Base-by-base conservation (phyloP, 2,888 invertebrate species). In the Tethea ocularis region DNA sequence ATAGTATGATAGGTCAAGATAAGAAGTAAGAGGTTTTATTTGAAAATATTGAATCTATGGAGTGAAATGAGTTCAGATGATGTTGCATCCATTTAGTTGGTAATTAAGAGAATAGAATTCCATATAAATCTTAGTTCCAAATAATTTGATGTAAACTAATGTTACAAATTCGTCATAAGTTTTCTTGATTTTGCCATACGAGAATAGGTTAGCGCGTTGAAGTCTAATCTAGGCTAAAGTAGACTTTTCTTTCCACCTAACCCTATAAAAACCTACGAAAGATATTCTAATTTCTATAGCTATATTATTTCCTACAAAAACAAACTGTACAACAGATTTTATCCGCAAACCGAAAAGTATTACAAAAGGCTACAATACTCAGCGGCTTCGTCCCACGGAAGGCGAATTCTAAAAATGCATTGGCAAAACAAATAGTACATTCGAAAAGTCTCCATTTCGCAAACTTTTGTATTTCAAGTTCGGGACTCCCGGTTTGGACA, bases 381-480 rank as follows among this genome's bases (percentile, higher is more conserved):
- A 38, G 38, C 38, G 38, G 38, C 46, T 1, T 1, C n/a, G 33
- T 52, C 56, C 20, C 60, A n/a, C 41, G 55, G 56, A 53, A 26
- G 22, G 55, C 41, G 36, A 57, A 56, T 56, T 57, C 29, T 57
- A n/a, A 26, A 51, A 57, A 51, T 51, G 46, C 46, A 56, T 56
- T 56, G 23, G 41, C 38, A 56, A 55, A 61, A 58, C 61, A 56
- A 59, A 56, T 51, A 59, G 54, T 59, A 79, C 79, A 78, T 80
- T 74, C 74, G 66, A 64, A 69, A 75, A 79, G 83, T 81, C 79
- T 78, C 74, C 67, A 72, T 71, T 36, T 54, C 70, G 71, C 69
- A 80, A 91, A 91, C 88, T 91, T 90, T 86, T 86, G 82, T 88
- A 87, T 90, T 88, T 84, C 80, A 86, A 88, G 87, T 90, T 89